A percentile compares a stretch with the other conserved stretches of the same genome.
phyloP scores from a whole-genome alignment of 2,888 invertebrate species.

The Agrilus biguttatus region DNA sequence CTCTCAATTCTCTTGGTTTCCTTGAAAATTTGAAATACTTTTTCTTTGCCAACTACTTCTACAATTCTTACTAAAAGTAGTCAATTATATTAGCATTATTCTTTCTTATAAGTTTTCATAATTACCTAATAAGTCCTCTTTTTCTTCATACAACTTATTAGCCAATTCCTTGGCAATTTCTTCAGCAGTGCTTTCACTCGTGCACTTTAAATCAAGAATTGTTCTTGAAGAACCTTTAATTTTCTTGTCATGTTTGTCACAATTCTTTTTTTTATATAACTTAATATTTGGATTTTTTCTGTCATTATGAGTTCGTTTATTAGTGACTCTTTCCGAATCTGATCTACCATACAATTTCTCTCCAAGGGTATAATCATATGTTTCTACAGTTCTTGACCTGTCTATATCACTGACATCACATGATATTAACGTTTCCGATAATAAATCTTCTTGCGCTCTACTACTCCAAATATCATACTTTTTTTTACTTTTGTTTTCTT shows the following conservation, averaged over 20 bases:
- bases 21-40: conserved; percentile 59
- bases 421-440: conserved; percentile 62
- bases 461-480: conserved; percentile 69
- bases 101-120: conserved; percentile 6
- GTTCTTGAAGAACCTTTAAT: conserved; percentile 40
- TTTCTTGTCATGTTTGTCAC: conserved; percentile 30
- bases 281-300: conserved; percentile 43
- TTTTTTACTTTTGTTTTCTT: conserved; percentile 34
- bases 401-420: conserved; percentile 60
- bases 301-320: conserved; percentile 45
- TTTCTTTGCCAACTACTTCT: conserved; percentile 53
- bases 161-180: conserved; percentile 58
- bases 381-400: conserved; percentile 56
- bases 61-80: conserved; percentile 50
- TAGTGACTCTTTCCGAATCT: conserved; percentile 18
- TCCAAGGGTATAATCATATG: conserved; percentile 51
- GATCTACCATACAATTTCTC: conserved; percentile 24
- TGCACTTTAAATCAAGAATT: conserved; percentile 43
- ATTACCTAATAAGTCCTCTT: conserved; percentile 58
- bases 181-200: conserved; percentile 36
- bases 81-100: background rate
- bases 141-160: conserved; percentile 57
- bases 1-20: conserved; percentile 72
- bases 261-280: conserved; percentile 31
- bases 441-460: conserved; percentile 58